Evolutionary conservation across 1,140 invertebrate species (phyloP).

Genomic region (Uloborus diversus): DNA sequence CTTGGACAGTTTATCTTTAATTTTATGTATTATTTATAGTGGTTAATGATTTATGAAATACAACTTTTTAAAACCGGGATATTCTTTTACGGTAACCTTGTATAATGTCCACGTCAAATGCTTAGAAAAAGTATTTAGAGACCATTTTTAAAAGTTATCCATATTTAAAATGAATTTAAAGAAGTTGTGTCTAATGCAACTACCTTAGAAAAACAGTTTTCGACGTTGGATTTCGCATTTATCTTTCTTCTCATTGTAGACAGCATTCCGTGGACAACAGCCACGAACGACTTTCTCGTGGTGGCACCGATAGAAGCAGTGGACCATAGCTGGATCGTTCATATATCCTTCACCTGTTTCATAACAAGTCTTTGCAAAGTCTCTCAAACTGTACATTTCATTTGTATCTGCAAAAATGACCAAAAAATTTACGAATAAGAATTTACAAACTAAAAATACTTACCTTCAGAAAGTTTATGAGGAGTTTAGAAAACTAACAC

Average conservation of each 20-base stretch:
- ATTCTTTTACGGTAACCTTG: too few species aligned
- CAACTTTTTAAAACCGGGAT: too few species aligned
- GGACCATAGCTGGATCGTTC: background rate
- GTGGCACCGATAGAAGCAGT: constrained; percentile 13
- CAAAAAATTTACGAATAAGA: background rate
- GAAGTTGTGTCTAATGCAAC: too few species aligned
- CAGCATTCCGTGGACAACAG: background rate
- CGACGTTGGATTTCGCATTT: too few species aligned
- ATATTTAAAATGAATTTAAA: too few species aligned
- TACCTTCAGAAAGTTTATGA: background rate
- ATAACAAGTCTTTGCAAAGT: background rate
- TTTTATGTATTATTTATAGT: too few species aligned
- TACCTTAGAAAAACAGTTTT: too few species aligned
- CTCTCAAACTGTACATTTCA: constrained; percentile 5
- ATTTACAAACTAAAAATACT: background rate
- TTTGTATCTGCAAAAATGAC: background rate
- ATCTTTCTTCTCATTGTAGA: background rate
- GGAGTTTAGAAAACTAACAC: background rate
- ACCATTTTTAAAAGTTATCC: too few species aligned
- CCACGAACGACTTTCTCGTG: background rate
- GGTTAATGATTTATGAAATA: too few species aligned
- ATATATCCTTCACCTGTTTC: background rate
- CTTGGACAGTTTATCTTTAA: too few species aligned
- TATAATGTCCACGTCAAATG: too few species aligned
- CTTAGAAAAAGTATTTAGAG: too few species aligned